Evolutionary conservation across 2,888 invertebrate genomes (phyloP).

Genomic region (Noctua fimbriata): DNA sequence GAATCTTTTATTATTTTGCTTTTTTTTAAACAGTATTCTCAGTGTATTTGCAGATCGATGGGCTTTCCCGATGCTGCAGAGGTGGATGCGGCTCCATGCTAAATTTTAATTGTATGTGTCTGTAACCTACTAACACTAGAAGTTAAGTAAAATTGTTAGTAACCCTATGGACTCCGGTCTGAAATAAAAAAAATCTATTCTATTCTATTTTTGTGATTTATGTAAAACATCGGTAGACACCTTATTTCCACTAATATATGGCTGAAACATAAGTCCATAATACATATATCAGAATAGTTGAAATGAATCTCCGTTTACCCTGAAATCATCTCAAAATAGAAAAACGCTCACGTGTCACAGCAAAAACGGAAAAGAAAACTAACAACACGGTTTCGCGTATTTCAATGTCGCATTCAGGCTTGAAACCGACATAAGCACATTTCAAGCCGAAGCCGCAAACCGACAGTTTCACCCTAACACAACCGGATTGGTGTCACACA

Average conservation of each 20-base stretch:
- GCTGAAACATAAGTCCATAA: background rate
- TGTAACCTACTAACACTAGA: too few species aligned
- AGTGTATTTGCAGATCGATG: too few species aligned
- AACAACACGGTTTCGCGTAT: constrained; percentile 9
- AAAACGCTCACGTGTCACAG: background rate
- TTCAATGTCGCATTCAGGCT: constrained; percentile 25
- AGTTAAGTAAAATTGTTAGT: too few species aligned
- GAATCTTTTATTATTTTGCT: background rate
- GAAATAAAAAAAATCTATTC: too few species aligned
- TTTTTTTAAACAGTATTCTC: too few species aligned
- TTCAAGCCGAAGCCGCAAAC: constrained; percentile 33
- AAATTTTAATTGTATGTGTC: too few species aligned
- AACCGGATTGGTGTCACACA: constrained; percentile 40
- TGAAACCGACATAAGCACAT: constrained; percentile 37
- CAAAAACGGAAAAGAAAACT: background rate
- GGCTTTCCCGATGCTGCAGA: too few species aligned
- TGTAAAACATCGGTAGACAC: background rate
- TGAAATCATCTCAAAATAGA: constrained; percentile 2
- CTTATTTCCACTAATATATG: background rate
- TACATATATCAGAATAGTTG: background rate
- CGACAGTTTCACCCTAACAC: constrained; percentile 24
- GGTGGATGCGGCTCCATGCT: too few species aligned
- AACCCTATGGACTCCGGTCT: too few species aligned
- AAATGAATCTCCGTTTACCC: background rate
- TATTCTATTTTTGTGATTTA: background rate